These are phyloP conservation scores for Diarsia mendica DNA, from an alignment of 2,888 invertebrate genomes.

Conservation along the genomic window DNA sequence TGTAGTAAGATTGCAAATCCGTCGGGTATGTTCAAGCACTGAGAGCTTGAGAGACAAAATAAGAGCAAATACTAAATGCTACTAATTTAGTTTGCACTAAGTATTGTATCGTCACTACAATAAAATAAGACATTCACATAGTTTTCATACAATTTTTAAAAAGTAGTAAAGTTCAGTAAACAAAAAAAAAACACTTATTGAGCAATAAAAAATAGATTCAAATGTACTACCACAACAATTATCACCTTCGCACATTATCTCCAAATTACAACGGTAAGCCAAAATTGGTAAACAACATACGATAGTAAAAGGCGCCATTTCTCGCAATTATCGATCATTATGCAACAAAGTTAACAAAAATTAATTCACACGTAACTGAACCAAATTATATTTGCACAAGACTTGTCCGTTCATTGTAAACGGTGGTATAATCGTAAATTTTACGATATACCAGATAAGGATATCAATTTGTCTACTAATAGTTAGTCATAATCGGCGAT, in stretches of 20 bases:
- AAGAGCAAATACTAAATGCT: conserved; percentile 3
- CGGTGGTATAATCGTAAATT: conserved; percentile 81
- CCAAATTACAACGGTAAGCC: neutral
- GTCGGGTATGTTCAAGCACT: conserved; percentile 4
- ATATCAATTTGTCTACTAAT: conserved; percentile 85
- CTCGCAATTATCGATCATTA: conserved; percentile 45
- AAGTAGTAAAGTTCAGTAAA: neutral
- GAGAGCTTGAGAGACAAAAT: neutral
- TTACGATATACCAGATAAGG: conserved; percentile 83
- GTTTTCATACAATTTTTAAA: neutral
- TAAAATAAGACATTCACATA: neutral
- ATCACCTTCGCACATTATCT: conserved; percentile 1
- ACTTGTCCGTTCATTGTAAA: conserved; percentile 82
- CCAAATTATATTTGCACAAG: conserved; percentile 84
- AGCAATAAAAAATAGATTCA: neutral
- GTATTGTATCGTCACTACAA: neutral
- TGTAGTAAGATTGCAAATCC: conserved; percentile 17
- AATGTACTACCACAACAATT: neutral
- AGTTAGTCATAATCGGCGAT: conserved; percentile 79
- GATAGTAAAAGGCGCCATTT: conserved; percentile 27
- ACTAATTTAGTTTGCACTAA: neutral
- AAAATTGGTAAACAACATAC: conserved; percentile 29
- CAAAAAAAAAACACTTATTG: neutral
- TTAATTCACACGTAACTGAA: conserved; percentile 67
- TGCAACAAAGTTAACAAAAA: conserved; percentile 62